A percentile compares a stretch with the other conserved stretches of the same genome.
These are phyloP conservation scores for Morus bassanus DNA, from an alignment of 2,797 vertebrate genomes.

Conservation along the genomic window DNA sequence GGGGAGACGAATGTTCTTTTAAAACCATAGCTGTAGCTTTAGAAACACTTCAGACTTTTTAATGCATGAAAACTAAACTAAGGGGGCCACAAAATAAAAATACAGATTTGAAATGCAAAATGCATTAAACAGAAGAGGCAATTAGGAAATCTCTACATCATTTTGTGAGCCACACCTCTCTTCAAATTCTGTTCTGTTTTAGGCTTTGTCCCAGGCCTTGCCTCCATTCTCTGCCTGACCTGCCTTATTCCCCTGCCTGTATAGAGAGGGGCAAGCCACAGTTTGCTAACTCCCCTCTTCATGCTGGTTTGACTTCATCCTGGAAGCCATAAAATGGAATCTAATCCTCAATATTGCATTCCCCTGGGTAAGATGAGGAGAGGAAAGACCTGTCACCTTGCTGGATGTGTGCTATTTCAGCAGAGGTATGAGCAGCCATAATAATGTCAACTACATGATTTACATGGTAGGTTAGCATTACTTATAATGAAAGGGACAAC, in stretches of 20 bases:
- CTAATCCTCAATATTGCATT: neutral
- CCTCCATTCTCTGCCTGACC: neutral
- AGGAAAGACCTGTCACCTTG: neutral
- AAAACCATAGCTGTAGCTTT: neutral
- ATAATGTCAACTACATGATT: neutral
- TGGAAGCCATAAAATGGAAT: neutral
- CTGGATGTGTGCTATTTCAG: neutral
- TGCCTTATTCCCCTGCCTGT: neutral
- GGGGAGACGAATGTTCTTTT: neutral
- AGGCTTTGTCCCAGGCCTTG: neutral
- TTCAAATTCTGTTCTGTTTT: neutral
- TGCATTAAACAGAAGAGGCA: neutral
- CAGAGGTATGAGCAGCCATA: neutral
- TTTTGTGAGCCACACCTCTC: neutral
- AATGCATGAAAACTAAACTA: neutral
- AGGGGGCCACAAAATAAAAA: neutral
- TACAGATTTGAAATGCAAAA: neutral
- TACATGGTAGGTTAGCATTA: neutral
- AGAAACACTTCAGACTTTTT: neutral
- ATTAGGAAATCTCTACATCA: neutral
- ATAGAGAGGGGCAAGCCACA: neutral
- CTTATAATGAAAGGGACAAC: neutral
- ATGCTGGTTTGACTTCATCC: neutral
- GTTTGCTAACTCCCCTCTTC: neutral
- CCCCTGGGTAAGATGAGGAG: neutral